Conservation (phyloP, 2,797 vertebrate genomes). For the Malacoraja senta region DNA sequence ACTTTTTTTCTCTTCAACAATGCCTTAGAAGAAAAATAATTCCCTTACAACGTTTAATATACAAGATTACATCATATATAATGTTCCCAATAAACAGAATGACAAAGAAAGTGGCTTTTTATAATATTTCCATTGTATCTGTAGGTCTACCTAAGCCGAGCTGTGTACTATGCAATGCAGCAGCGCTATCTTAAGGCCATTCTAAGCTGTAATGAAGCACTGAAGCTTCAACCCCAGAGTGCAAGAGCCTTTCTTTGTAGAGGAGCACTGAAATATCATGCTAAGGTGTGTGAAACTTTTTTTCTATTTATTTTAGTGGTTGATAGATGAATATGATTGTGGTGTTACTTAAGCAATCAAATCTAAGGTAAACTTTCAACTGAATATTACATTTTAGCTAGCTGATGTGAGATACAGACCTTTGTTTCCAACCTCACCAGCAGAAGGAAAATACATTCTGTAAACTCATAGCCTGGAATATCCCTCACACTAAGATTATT, state of each 20-base stretch:
- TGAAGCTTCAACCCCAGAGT: constrained; percentile 59
- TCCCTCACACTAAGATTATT: no score
- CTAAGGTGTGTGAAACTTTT: constrained; percentile 50
- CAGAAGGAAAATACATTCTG: no score
- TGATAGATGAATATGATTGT: not conserved
- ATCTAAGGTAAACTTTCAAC: not conserved
- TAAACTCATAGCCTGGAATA: no score
- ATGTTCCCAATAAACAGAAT: not conserved
- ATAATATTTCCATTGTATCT: constrained; percentile 4
- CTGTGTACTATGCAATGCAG: constrained; percentile 59
- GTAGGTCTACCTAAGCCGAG: constrained; percentile 65
- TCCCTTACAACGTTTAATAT: not conserved
- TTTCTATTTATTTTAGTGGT: not conserved
- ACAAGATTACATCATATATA: not conserved
- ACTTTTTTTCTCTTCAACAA: not conserved
- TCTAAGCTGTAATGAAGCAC: constrained; percentile 65
- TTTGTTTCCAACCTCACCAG: not conserved
- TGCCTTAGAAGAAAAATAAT: not conserved
- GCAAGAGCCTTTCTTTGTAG: constrained; percentile 59
- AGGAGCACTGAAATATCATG: constrained; percentile 64
- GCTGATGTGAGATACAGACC: not conserved
- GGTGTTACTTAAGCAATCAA: not conserved
- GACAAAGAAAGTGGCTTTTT: not conserved
- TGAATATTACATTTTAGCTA: not conserved
- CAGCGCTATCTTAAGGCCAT: constrained; percentile 66